Evolutionary conservation across 2,888 invertebrate genomes (phyloP), one percentile per base, ranked within the genome.

Genomic region (Protophormia terraenovae): DNA sequence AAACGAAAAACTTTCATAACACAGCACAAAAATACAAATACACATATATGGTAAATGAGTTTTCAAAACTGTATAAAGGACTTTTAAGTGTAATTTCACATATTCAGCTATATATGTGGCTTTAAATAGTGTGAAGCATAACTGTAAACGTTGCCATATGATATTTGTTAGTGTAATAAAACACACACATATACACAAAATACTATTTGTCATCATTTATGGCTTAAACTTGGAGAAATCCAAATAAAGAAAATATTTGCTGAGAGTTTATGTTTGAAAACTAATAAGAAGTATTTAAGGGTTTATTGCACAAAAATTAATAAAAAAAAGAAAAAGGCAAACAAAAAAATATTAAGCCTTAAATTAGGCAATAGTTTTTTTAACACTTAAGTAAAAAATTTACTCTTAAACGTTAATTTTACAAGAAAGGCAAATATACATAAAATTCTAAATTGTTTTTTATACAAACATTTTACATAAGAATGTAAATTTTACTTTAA

Each of bases 1-100:
- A 69, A 72, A 71, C 12, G 53, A 69, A 73, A 55, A 77, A 58
- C 62, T 69, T 64, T 71, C 16, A 62, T 35, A 62, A 55, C 38
- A 29, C 35, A 16, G 35, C 35, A 72, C n/a, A 73, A n/a, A 24
- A 7, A 45, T 22, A 3, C 41, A 41, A n/a, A 50, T 4, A 27
- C 3, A 16, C 7, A 38, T 19, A 14, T 5, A n/a, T 32, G 16
- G 19, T 24, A 58, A 35, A 77, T 55, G 19, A 50, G n/a, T 41
- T 76, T 53, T 29, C n/a, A 64, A 27, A 72, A 64, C 27, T 12
- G 47, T 66, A 35, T 41, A 55, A 35, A 58, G 19, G 32, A 66
- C 62, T 35, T 66, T 67, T 16, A 38, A 32, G 29, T 45, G 32
- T 64, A 47, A 78, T 78, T 72, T 55, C 16, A 38, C 62, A 71